phyloP scores from a whole-genome alignment of 2,888 invertebrate genomes.

The Pterobdella sp. region DNA sequence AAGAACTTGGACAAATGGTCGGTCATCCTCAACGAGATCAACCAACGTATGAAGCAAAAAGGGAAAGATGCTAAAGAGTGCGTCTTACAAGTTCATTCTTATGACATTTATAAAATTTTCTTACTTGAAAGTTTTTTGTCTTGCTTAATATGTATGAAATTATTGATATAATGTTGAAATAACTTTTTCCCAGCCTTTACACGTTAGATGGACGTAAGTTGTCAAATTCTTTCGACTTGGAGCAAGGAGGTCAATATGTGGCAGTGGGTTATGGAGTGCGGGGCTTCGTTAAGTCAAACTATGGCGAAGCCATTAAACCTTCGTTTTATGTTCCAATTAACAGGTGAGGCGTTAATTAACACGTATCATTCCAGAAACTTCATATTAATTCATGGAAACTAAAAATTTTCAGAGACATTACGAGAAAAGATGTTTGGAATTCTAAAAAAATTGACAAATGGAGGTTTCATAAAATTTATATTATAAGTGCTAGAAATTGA shows the following conservation, averaged over 20 bases:
- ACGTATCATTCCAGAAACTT: too few relatives aligned
- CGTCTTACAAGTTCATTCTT: not conserved
- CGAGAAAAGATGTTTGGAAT: slow-evolving; percentile 6
- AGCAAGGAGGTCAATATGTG: slow-evolving; percentile 28
- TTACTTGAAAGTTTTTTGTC: not conserved
- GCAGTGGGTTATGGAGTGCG: slow-evolving; percentile 32
- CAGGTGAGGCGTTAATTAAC: slow-evolving; percentile 13
- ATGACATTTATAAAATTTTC: slow-evolving; percentile 3
- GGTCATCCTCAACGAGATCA: slow-evolving; percentile 29
- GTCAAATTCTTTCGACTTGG: slow-evolving; percentile 12
- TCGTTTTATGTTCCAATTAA: slow-evolving; percentile 28
- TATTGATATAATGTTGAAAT: not conserved
- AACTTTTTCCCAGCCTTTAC: slow-evolving; percentile 16
- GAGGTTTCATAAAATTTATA: too few relatives aligned
- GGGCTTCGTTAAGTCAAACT: slow-evolving; percentile 29
- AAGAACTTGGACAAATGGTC: slow-evolving; percentile 28
- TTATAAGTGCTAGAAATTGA: too few relatives aligned
- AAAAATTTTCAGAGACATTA: not conserved
- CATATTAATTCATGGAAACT: too few relatives aligned
- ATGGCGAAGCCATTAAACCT: slow-evolving; percentile 29
- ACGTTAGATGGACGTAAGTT: slow-evolving; percentile 28
- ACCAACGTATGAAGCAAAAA: slow-evolving; percentile 26
- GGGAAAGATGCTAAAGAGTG: slow-evolving; percentile 17
- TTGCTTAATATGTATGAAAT: not conserved
- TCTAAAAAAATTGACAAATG: slow-evolving; percentile 6